A percentile compares a stretch with the other conserved stretches of the same genome.
Conservation (phyloP, 2,888 invertebrate genomes). For the Trissonchulus latispiculum region DNA sequence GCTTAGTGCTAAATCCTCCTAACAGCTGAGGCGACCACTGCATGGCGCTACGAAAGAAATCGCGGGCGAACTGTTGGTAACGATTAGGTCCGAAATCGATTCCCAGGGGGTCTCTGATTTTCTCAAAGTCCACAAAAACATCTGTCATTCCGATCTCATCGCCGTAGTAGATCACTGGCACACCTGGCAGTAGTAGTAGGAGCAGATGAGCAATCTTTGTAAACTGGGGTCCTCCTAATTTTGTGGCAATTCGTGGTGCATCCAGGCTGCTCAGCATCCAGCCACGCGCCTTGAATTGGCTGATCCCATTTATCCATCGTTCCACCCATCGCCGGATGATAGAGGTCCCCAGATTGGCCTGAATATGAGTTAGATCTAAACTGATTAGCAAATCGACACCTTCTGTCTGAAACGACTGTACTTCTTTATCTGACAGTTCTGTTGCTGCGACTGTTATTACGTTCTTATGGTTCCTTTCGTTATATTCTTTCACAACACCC, state of each 20-base stretch:
- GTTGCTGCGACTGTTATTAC: not conserved
- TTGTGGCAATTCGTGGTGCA: not conserved
- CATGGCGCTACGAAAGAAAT: not conserved
- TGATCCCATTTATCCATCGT: not conserved
- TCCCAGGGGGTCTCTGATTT: not conserved
- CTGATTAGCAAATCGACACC: not conserved
- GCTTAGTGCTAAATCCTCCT: not conserved
- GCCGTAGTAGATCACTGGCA: slow-evolving; percentile 44
- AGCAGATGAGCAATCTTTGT: not conserved
- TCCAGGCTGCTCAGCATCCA: not conserved
- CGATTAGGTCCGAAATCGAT: not conserved
- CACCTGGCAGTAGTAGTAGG: slow-evolving; percentile 30
- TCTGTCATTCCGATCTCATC: slow-evolving; percentile 43
- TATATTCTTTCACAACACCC: not conserved
- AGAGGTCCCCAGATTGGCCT: not conserved
- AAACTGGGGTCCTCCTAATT: not conserved
- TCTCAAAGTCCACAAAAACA: not conserved
- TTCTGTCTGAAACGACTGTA: not conserved
- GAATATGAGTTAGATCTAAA: not conserved
- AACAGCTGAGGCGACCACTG: not conserved
- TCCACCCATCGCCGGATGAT: too few relatives aligned
- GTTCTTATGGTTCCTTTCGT: not conserved
- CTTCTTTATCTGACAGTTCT: not conserved
- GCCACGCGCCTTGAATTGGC: not conserved
- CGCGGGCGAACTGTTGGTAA: not conserved